Evolutionary conservation across 2,113 vertebrate genomes (phyloP).

Genomic region (Dinomys branickii): DNA sequence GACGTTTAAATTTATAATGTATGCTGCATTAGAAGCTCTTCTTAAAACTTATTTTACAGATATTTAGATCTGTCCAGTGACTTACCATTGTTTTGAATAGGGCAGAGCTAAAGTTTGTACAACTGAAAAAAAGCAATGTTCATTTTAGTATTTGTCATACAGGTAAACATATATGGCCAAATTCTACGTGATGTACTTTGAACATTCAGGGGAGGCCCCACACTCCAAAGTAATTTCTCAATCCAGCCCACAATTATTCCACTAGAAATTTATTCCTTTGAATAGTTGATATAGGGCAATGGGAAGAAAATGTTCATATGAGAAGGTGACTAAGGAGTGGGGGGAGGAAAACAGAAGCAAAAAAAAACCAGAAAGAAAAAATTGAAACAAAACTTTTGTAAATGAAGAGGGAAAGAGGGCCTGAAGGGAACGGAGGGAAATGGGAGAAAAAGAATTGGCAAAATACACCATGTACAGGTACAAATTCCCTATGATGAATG

Average conservation of each 20-base stretch:
- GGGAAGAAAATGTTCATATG: background rate
- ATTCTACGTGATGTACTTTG: background rate
- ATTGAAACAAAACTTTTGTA: background rate
- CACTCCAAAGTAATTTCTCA: background rate
- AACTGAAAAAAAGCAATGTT: background rate
- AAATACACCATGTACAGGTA: background rate
- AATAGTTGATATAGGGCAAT: background rate
- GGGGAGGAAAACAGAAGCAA: background rate
- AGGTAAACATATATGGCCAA: background rate
- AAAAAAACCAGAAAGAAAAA: background rate
- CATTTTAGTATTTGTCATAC: constrained; percentile 48
- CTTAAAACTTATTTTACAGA: background rate
- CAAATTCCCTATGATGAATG: background rate
- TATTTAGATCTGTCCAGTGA: background rate
- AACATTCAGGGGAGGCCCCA: background rate
- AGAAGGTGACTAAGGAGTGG: background rate
- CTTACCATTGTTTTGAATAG: background rate
- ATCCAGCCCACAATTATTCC: background rate
- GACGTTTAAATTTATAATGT: background rate
- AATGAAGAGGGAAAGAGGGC: background rate
- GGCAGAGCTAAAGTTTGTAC: background rate
- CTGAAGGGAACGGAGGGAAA: background rate
- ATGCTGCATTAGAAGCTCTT: background rate
- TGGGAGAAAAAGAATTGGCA: background rate
- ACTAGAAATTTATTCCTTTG: constrained; percentile 15